A percentile compares a stretch with the other conserved stretches of the same genome.
phyloP scores from a whole-genome alignment of 2,113 vertebrate genomes.

The Halichoerus grypus region DNA sequence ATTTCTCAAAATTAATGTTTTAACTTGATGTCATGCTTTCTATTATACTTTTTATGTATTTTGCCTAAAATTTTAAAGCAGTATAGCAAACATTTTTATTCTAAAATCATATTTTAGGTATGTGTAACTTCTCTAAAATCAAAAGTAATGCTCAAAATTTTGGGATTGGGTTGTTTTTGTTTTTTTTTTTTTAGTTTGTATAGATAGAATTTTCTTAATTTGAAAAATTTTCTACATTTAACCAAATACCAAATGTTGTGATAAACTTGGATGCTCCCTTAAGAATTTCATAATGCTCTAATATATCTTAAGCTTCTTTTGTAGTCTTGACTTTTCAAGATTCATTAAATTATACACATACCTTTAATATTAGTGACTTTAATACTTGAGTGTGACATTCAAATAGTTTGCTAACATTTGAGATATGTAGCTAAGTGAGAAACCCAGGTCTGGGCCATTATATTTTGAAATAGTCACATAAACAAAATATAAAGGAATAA shows the following conservation, averaged over 20 bases:
- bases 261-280: constrained; percentile 49
- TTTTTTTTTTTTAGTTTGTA: neutral
- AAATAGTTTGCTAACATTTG: constrained; percentile 41
- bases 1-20: constrained; percentile 32
- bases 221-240: constrained; percentile 64
- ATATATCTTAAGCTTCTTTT: neutral
- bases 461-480: constrained; percentile 41
- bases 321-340: neutral
- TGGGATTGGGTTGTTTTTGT: neutral
- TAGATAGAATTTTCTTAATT: constrained; percentile 36
- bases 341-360: neutral
- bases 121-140: neutral
- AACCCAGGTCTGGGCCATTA: neutral
- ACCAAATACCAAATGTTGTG: constrained; percentile 31
- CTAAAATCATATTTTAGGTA: neutral
- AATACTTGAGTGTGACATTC: neutral
- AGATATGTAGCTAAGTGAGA: neutral
- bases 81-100: neutral
- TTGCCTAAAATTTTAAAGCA: constrained; percentile 18
- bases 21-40: constrained; percentile 15
- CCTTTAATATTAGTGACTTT: neutral
- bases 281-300: neutral
- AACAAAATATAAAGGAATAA: neutral
- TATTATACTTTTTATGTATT: neutral
- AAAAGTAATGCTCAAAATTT: constrained; percentile 1